phyloP scores from a whole-genome alignment of 2,888 invertebrate species.

The Morpho helenor region DNA sequence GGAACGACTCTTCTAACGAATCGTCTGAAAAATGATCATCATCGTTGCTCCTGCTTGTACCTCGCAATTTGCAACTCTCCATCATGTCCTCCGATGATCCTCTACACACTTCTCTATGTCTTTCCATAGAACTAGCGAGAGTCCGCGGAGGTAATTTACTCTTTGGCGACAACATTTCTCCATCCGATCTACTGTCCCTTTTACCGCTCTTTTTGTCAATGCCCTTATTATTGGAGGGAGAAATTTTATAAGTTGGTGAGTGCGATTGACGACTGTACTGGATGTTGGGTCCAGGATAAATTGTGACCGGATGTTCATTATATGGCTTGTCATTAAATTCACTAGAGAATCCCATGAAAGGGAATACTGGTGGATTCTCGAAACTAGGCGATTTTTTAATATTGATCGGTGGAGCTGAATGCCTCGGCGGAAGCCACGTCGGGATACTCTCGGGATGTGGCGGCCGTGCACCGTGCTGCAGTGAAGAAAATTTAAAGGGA shows the following conservation, averaged over 20 bases:
- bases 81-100: constrained; percentile 74
- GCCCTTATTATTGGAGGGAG: constrained; percentile 62
- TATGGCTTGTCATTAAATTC: constrained; percentile 75
- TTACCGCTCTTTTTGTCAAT: constrained; percentile 56
- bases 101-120: constrained; percentile 89
- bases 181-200: constrained; percentile 64
- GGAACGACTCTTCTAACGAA: constrained; percentile 87
- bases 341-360: constrained; percentile 72
- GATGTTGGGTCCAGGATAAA: constrained; percentile 79
- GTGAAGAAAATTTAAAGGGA: constrained; percentile 82
- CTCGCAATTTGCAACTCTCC: constrained; percentile 55
- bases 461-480: constrained; percentile 81
- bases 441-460: constrained; percentile 48
- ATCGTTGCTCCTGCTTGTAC: constrained; percentile 58
- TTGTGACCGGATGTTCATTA: constrained; percentile 83
- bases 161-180: constrained; percentile 67
- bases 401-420: constrained; percentile 38
- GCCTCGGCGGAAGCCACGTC: constrained; percentile 68
- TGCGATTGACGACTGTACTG: constrained; percentile 57
- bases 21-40: constrained; percentile 88
- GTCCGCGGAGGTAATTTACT: constrained; percentile 83
- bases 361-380: constrained; percentile 66
- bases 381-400: constrained; percentile 64
- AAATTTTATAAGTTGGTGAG: constrained; percentile 68
- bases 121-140: constrained; percentile 84